Percentiles rank a stretch among this genome's conserved stretches.
Conservation (phyloP, 2,797 vertebrate genomes). For the Takifugu rubripes region DNA sequence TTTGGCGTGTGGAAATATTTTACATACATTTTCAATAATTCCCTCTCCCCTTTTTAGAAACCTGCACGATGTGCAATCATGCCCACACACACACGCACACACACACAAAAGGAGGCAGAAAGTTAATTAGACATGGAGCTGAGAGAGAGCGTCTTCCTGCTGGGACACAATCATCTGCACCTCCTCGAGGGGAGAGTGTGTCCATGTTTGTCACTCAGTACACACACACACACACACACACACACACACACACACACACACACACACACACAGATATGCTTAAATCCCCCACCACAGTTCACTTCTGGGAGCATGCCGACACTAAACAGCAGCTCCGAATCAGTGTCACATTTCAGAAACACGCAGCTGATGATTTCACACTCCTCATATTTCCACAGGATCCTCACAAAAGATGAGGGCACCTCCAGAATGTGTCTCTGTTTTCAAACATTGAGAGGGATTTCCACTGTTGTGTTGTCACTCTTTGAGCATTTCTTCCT, state of each 20-base stretch:
- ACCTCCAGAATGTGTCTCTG: too few species aligned
- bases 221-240: conserved; percentile 27
- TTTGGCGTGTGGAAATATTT: conserved; percentile 43
- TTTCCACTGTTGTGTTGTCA: too few species aligned
- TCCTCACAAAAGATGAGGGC: too few species aligned
- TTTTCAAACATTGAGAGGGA: too few species aligned
- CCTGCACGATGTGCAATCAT: conserved; percentile 17
- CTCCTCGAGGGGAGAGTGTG: conserved; percentile 33
- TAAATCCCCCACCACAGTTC: not conserved
- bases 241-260: too few species aligned
- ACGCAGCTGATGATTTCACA: too few species aligned
- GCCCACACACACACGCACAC: conserved; percentile 40
- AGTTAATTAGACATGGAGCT: conserved; percentile 73
- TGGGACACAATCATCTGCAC: conserved; percentile 56
- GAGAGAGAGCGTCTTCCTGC: conserved; percentile 54
- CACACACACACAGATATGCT: not conserved
- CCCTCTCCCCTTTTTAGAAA: conserved; percentile 37
- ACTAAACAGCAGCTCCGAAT: too few species aligned
- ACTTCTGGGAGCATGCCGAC: too few species aligned
- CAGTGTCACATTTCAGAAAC: too few species aligned
- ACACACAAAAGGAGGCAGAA: conserved; percentile 47
- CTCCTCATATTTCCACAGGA: too few species aligned
- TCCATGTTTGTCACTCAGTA: conserved; percentile 24
- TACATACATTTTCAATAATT: conserved; percentile 45
- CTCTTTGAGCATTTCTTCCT: too few species aligned